A percentile compares a stretch with the other conserved stretches of the same genome.
These are phyloP conservation scores for Anhinga anhinga DNA, from an alignment of 2,113 vertebrate genomes.

Conservation along the genomic window DNA sequence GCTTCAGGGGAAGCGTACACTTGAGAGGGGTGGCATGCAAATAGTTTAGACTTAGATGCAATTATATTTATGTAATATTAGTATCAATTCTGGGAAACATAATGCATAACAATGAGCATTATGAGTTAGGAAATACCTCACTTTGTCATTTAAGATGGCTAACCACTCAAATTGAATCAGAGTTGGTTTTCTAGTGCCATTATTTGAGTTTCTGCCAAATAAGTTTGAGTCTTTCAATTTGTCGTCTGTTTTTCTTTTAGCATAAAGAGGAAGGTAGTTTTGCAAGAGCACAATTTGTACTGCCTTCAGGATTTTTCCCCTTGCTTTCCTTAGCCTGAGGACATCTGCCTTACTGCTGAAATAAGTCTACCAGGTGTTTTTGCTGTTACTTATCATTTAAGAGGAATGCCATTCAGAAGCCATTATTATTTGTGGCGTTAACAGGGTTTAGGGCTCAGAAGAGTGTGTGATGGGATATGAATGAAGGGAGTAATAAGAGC, in stretches of 20 bases:
- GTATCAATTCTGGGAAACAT: not conserved
- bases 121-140: not conserved
- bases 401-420: not conserved
- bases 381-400: not conserved
- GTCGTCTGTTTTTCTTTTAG: not conserved
- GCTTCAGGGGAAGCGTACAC: not conserved
- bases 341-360: not conserved
- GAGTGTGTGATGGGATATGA: not conserved
- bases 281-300: not conserved
- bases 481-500: not conserved
- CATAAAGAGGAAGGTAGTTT: not conserved
- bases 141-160: not conserved
- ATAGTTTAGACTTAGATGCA: not conserved
- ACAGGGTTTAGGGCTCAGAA: not conserved
- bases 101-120: not conserved
- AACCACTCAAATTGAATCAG: not conserved
- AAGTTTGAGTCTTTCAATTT: not conserved
- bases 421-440: not conserved
- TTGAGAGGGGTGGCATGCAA: not conserved
- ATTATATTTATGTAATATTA: not conserved
- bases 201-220: not conserved
- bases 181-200: not conserved
- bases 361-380: not conserved
- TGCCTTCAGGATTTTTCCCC: not conserved
- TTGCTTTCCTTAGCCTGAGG: not conserved